Evolutionary conservation across 2,888 invertebrate genomes (phyloP), one percentile per base, ranked within the genome.

Genomic region (Elgonia sp.): DNA sequence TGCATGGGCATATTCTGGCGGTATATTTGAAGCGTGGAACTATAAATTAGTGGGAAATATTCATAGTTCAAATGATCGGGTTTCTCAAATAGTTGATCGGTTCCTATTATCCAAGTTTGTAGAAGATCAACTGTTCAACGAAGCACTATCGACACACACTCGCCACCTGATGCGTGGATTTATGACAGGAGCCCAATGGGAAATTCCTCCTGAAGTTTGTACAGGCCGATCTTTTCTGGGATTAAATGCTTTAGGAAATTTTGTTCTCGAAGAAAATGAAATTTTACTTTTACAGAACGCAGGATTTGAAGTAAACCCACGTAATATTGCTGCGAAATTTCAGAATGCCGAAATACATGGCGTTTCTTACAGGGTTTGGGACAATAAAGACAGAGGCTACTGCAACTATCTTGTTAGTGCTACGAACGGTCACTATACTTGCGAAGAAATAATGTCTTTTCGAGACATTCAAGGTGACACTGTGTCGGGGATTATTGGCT

Each of bases 11-110:
- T 69, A 46, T 37, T 80, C 69, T 1, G 69, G 79, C 8, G 12
- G 5, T 21, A 20, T 60, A 4, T 80, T 67, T 12, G 69, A 80
- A 80, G 57, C 69, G 5, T 69, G 69, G 79, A 80, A 80, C 18
- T 3, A 12, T 5, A 80, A 69, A 37, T 2, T 80, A 0, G 29
- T 80, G 0, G 69, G 29, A 9, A 57, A 80, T 60, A 29, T 80
- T 18, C 16, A 57, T 6, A 69, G 69, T n/a, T 46, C 60, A 60
- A 69, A 80, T 18, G 69, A 21, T 46, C 79, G 79, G 5, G 57
- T 0, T 29, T 57, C 40, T 9, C 79, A 80, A 69, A 80, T 80
- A 29, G 79, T 80, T 42, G 21, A 42, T 4, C 40, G 79, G 0
- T 42, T 39, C 29, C 39, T 80, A 16, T 14, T 80, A 14, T 29